Conservation (phyloP, 1,140 invertebrate genomes). For the Drosophila miranda region DNA sequence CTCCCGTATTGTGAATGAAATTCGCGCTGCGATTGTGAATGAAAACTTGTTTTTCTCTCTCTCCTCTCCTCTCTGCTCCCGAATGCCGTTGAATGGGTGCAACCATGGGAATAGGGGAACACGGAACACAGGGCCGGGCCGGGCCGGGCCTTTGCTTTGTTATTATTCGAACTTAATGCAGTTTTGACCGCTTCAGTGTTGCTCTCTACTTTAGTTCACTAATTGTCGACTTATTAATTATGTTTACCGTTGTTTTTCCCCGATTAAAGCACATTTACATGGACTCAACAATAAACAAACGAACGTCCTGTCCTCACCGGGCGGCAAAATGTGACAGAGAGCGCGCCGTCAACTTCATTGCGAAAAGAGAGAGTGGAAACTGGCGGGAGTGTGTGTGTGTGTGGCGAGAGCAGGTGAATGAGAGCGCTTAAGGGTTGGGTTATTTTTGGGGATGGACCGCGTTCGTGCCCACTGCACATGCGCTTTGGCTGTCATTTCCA, state of each 20-base stretch:
- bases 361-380: neutral
- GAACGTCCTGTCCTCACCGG: conserved; percentile 41
- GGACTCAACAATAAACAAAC: conserved; percentile 61
- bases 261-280: conserved; percentile 18
- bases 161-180: neutral
- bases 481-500: conserved; percentile 54
- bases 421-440: conserved; percentile 38
- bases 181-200: neutral
- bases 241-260: conserved; percentile 35
- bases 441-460: conserved; percentile 7
- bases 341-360: conserved; percentile 13
- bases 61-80: neutral
- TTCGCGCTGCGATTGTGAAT: conserved; percentile 8
- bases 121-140: no score
- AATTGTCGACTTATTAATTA: neutral
- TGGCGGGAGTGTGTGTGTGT: conserved; percentile 5
- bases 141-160: neutral
- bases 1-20: conserved; percentile 6
- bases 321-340: conserved; percentile 65
- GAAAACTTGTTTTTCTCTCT: neutral
- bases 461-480: conserved; percentile 46
- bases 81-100: neutral
- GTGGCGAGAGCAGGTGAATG: conserved; percentile 17
- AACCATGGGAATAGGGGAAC: no score
- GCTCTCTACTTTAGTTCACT: neutral